Percentiles rank a stretch among this genome's conserved stretches.
Evolutionary conservation across 2,797 vertebrate species (phyloP).

Genomic region (Phaenicophaeus curvirostris): DNA sequence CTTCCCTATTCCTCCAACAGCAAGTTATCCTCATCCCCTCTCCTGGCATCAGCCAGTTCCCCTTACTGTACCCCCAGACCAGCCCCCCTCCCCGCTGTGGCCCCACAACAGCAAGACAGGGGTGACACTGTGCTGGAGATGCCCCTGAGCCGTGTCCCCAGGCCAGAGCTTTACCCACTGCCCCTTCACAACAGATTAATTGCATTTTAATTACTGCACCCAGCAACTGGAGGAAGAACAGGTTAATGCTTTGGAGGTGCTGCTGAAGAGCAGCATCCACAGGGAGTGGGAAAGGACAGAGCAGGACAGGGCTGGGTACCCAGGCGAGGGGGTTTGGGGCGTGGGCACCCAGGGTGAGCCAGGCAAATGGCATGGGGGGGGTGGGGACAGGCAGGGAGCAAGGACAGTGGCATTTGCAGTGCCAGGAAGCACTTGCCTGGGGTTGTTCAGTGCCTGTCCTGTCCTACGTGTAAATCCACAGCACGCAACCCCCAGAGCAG

Average conservation of each 20-base stretch:
- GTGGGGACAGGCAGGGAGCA: rapidly evolving
- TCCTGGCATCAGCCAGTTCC: background rate
- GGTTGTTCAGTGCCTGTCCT: rapidly evolving
- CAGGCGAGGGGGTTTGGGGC: rapidly evolving
- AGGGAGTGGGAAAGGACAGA: background rate
- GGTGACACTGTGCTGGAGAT: rapidly evolving
- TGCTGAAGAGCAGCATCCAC: background rate
- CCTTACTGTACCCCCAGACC: background rate
- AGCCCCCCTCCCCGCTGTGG: rapidly evolving
- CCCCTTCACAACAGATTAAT: background rate
- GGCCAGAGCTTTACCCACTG: background rate
- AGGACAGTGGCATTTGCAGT: rapidly evolving
- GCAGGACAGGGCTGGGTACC: no score
- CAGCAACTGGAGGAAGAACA: rapidly evolving
- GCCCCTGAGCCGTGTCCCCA: background rate
- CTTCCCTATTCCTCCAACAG: rapidly evolving
- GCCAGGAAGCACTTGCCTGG: background rate
- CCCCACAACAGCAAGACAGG: rapidly evolving
- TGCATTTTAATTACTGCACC: background rate
- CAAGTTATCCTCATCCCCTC: background rate
- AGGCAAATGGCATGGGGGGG: rapidly evolving
- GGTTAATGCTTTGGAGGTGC: background rate
- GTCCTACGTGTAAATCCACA: background rate
- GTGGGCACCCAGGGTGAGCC: rapidly evolving
- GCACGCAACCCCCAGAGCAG: background rate